Evolutionary conservation across 2,113 vertebrate species (phyloP).

Genomic region (Anarhynchus alexandrinus): DNA sequence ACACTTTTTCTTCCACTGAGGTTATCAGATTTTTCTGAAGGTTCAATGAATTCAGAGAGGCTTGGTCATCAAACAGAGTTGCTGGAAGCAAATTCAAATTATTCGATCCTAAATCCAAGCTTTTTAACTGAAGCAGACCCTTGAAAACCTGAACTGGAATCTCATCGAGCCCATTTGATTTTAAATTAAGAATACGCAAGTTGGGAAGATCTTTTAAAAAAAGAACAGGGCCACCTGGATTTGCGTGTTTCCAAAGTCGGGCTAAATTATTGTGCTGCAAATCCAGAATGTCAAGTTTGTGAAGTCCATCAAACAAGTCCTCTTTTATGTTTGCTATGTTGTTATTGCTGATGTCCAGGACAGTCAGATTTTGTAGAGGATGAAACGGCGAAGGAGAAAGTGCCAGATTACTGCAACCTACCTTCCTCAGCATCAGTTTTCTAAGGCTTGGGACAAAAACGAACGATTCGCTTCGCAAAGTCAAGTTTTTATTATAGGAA

Average conservation of each 20-base stretch:
- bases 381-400: slow-evolving; percentile 83
- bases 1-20: slow-evolving; percentile 81
- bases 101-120: slow-evolving; percentile 81
- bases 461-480: slow-evolving; percentile 80
- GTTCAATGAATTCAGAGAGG: slow-evolving; percentile 74
- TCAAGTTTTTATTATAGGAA: slow-evolving; percentile 80
- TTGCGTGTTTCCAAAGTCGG: slow-evolving; percentile 87
- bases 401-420: slow-evolving; percentile 70
- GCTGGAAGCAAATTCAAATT: slow-evolving; percentile 81
- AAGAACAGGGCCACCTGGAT: slow-evolving; percentile 85
- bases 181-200: slow-evolving; percentile 78
- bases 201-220: slow-evolving; percentile 78
- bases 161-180: slow-evolving; percentile 92
- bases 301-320: slow-evolving; percentile 79
- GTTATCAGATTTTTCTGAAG: slow-evolving; percentile 93
- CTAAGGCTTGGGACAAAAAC: slow-evolving; percentile 76
- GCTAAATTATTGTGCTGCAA: slow-evolving; percentile 96
- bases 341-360: slow-evolving; percentile 93
- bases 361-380: slow-evolving; percentile 77
- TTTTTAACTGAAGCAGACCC: slow-evolving; percentile 74
- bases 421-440: slow-evolving; percentile 81
- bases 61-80: slow-evolving; percentile 81
- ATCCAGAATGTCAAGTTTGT: slow-evolving; percentile 81
- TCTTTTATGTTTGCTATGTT: slow-evolving; percentile 88
- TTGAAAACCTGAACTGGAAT: slow-evolving; percentile 80